Percentiles rank a stretch among this genome's conserved stretches.
Evolutionary conservation across 1,140 invertebrate genomes (phyloP).

Genomic region (Lineus longissimus): DNA sequence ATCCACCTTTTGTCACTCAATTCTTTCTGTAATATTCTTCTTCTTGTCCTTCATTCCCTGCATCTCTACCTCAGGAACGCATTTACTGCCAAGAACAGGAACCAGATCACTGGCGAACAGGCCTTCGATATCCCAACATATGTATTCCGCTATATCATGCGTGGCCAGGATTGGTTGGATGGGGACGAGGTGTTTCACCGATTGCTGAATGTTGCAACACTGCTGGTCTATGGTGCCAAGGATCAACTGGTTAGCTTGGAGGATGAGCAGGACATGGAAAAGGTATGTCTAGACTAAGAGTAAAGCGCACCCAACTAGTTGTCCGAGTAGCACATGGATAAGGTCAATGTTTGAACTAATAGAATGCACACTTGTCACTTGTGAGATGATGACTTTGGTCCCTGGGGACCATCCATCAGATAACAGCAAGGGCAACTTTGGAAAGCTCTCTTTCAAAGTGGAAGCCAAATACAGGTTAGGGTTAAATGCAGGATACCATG

Average conservation of each 20-base stretch:
- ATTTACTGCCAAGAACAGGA: slow-evolving; percentile 32
- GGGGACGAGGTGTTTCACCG: slow-evolving; percentile 69
- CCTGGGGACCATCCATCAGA: no score
- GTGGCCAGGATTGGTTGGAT: slow-evolving; percentile 68
- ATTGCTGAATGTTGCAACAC: slow-evolving; percentile 65
- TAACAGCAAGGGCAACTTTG: no score
- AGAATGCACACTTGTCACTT: no score
- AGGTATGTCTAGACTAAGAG: slow-evolving; percentile 52
- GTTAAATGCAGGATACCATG: no score
- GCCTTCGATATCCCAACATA: slow-evolving; percentile 61
- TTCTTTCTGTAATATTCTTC: no score
- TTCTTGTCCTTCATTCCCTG: slow-evolving; percentile 16
- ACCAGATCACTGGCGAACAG: slow-evolving; percentile 26
- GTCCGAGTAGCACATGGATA: no score
- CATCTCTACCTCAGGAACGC: slow-evolving; percentile 38
- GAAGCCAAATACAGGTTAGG: no score
- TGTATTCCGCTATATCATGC: slow-evolving; percentile 59
- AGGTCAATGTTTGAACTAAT: no score
- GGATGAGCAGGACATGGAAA: slow-evolving; percentile 73
- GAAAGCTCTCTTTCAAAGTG: no score
- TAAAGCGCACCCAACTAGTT: background rate
- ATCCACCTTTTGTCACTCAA: no score
- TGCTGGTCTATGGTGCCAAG: slow-evolving; percentile 67
- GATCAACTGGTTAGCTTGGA: slow-evolving; percentile 68
- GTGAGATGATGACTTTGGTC: no score